A percentile compares a stretch with the other conserved stretches of the same genome.
Conservation (phyloP, 2,113 vertebrate species). For the Psilopogon haemacephalus region DNA sequence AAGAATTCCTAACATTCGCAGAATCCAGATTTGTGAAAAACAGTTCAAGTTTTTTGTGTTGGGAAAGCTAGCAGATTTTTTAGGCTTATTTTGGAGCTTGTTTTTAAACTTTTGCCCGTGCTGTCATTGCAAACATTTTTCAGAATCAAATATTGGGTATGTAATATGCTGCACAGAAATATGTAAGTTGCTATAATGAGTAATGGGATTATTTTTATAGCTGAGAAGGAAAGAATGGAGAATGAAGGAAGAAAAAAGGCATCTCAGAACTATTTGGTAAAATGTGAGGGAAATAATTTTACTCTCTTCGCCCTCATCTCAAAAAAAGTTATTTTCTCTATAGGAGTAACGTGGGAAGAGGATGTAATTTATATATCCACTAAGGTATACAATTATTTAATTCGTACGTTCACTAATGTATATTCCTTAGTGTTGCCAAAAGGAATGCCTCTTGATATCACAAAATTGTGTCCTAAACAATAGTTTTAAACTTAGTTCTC, state of each 20-base stretch:
- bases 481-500: neutral
- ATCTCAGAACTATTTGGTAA: neutral
- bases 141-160: neutral
- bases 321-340: neutral
- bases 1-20: conserved; percentile 4
- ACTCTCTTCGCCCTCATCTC: neutral
- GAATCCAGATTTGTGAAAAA: neutral
- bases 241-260: neutral
- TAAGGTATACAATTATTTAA: too few relatives aligned
- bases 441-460: neutral
- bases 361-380: neutral
- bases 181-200: neutral
- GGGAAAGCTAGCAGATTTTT: neutral
- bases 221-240: neutral
- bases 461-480: neutral
- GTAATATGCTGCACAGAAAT: neutral
- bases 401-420: too few relatives aligned
- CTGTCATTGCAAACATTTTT: neutral
- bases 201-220: neutral
- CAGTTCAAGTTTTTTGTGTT: conserved; percentile 1
- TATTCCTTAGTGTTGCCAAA: neutral
- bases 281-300: neutral
- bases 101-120: neutral
- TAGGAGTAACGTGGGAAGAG: neutral
- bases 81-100: neutral